A percentile compares a stretch with the other conserved stretches of the same genome.
Evolutionary conservation across 92 coral and sea anemone genomes (phyloP).

Genomic region (Actinostola sp.): DNA sequence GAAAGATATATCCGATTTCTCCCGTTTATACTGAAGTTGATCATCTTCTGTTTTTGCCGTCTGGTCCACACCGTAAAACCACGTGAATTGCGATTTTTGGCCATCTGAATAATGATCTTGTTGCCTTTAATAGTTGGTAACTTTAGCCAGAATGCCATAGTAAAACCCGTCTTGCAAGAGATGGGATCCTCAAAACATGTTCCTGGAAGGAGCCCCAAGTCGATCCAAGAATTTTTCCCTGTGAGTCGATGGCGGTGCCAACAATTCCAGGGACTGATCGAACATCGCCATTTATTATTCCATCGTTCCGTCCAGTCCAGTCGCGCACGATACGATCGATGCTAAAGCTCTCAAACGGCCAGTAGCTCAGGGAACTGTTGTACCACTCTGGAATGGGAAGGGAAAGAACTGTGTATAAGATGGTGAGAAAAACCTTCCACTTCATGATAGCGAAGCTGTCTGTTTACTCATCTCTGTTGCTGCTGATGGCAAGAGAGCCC

Average conservation of each 20-base stretch:
- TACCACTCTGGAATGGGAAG: conserved; percentile 81
- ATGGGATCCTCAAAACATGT: conserved; percentile 78
- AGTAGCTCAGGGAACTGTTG: conserved; percentile 68
- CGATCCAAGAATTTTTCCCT: conserved; percentile 62
- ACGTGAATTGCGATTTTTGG: conserved; percentile 72
- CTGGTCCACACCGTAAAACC: conserved; percentile 90
- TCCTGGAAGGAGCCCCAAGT: conserved; percentile 65
- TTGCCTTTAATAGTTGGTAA: conserved; percentile 68
- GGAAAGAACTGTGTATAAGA: conserved; percentile 63
- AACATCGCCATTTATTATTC: conserved; percentile 63
- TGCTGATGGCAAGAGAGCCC: neutral
- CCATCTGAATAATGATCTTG: conserved; percentile 83
- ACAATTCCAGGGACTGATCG: conserved; percentile 73
- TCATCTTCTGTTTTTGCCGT: conserved; percentile 32
- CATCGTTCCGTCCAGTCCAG: conserved; percentile 61
- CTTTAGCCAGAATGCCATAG: conserved; percentile 85
- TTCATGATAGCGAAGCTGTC: conserved; percentile 33
- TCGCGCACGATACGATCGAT: conserved; percentile 46
- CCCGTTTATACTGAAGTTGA: conserved; percentile 69
- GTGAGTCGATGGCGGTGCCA: conserved; percentile 79
- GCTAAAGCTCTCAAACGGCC: conserved; percentile 82
- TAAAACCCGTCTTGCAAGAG: conserved; percentile 71
- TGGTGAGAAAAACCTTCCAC: conserved; percentile 44
- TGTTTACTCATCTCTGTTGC: conserved; percentile 21
- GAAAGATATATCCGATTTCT: conserved; percentile 28